A percentile compares a stretch with the other conserved stretches of the same genome.
phyloP scores from a whole-genome alignment of 2,888 invertebrate species.

The Drosophila atripex region DNA sequence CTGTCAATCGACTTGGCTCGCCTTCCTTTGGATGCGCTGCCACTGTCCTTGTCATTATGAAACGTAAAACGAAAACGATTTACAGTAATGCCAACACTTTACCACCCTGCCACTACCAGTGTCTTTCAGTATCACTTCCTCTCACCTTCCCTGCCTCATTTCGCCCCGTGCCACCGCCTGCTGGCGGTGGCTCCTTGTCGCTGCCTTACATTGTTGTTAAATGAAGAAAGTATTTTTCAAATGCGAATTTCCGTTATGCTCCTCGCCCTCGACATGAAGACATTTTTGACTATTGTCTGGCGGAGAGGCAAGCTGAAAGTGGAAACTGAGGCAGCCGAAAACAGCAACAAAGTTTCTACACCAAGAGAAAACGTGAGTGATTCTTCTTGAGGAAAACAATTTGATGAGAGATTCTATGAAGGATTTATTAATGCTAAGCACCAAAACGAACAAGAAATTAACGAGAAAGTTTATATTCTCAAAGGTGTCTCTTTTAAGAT shows the following conservation, averaged over 20 bases:
- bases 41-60: conserved; percentile 71
- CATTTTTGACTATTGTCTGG: conserved; percentile 77
- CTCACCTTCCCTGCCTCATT: conserved; percentile 7
- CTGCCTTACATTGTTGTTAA: conserved; percentile 75
- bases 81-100: conserved; percentile 80
- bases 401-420: neutral
- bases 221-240: conserved; percentile 80
- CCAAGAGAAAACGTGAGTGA: neutral
- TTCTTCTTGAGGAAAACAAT: neutral
- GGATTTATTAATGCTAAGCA: neutral
- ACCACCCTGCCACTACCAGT: conserved; percentile 53
- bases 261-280: conserved; percentile 75
- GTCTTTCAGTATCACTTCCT: conserved; percentile 9
- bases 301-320: conserved; percentile 41
- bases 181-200: conserved; percentile 11
- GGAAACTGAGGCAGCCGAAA: conserved; percentile 56
- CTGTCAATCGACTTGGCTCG: conserved; percentile 46
- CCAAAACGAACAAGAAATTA: no score
- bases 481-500: no score
- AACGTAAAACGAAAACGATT: conserved; percentile 80
- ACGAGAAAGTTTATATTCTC: no score
- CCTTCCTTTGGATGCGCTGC: conserved; percentile 29
- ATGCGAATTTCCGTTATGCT: conserved; percentile 80
- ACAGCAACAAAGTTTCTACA: conserved; percentile 68
- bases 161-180: conserved; percentile 1